phyloP scores from a whole-genome alignment of 2,797 vertebrate genomes.

The Crax fasciolata region DNA sequence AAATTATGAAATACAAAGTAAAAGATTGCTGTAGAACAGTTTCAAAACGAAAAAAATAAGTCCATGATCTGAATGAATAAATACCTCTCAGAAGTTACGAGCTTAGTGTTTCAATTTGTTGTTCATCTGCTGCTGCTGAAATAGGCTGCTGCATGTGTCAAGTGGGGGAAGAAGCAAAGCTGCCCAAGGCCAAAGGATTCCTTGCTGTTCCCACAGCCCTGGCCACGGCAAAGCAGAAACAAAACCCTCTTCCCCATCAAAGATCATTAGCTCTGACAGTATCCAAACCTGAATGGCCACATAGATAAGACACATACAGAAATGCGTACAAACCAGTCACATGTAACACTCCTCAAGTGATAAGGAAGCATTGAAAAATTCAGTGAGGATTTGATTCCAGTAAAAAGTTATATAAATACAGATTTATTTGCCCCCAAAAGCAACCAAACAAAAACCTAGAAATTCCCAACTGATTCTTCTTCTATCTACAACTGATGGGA shows the following conservation, averaged over 20 bases:
- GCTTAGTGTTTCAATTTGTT: conserved; percentile 56
- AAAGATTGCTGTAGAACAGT: conserved; percentile 44
- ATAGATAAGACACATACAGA: background rate
- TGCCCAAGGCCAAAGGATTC: background rate
- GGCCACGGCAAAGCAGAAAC: background rate
- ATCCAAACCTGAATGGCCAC: background rate
- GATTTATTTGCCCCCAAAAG: background rate
- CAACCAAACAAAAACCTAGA: background rate
- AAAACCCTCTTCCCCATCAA: background rate
- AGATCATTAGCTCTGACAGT: background rate
- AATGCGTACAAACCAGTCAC: background rate
- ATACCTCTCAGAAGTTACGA: conserved; percentile 62
- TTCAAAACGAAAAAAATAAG: conserved; percentile 20
- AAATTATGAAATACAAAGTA: conserved; percentile 11
- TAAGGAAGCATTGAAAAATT: background rate
- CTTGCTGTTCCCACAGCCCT: rapidly evolving
- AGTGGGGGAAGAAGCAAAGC: background rate
- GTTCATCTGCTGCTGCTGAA: conserved; percentile 8
- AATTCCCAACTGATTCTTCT: background rate
- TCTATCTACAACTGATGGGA: background rate
- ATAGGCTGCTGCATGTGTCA: background rate
- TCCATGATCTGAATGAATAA: conserved; percentile 66
- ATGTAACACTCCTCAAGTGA: background rate
- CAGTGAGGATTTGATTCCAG: background rate
- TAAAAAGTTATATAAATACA: background rate